Conservation (phyloP, 64 coral and sea anemone genomes). For the Montipora sp. region DNA sequence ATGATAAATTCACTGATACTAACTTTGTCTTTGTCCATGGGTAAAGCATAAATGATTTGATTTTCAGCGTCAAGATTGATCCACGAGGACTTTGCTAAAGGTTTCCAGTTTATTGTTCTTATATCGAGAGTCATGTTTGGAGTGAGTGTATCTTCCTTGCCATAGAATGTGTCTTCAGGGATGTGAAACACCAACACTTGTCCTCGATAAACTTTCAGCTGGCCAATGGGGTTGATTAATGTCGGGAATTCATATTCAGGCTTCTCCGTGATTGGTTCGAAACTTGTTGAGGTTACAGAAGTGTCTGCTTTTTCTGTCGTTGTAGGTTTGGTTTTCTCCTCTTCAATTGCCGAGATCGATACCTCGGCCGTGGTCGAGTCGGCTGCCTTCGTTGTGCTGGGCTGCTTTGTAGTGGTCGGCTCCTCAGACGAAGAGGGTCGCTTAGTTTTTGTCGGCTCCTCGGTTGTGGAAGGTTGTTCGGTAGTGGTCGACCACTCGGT, state of each 20-base stretch:
- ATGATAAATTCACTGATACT: constrained; percentile 65
- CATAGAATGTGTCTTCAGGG: constrained; percentile 61
- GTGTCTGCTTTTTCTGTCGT: neutral
- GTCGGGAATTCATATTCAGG: neutral
- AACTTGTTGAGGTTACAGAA: neutral
- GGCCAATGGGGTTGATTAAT: constrained; percentile 57
- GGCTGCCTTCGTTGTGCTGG: neutral
- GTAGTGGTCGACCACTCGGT: neutral
- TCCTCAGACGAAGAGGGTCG: neutral
- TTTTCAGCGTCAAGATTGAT: constrained; percentile 69
- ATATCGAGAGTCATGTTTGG: constrained; percentile 63
- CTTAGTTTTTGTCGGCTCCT: constrained; percentile 5
- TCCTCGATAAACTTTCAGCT: constrained; percentile 42
- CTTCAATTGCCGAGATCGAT: neutral
- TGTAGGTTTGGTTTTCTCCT: neutral
- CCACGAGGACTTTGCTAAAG: constrained; percentile 15
- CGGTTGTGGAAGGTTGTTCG: neutral
- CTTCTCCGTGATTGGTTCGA: constrained; percentile 4
- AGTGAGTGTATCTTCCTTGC: constrained; percentile 67
- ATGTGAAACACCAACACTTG: constrained; percentile 62
- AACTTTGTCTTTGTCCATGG: constrained; percentile 40
- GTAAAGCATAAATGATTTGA: constrained; percentile 82
- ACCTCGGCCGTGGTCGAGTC: neutral
- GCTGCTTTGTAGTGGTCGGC: neutral
- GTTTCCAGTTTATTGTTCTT: constrained; percentile 12